phyloP scores from a whole-genome alignment of 2,797 vertebrate species.

The Cryptoblepharus egeriae region DNA sequence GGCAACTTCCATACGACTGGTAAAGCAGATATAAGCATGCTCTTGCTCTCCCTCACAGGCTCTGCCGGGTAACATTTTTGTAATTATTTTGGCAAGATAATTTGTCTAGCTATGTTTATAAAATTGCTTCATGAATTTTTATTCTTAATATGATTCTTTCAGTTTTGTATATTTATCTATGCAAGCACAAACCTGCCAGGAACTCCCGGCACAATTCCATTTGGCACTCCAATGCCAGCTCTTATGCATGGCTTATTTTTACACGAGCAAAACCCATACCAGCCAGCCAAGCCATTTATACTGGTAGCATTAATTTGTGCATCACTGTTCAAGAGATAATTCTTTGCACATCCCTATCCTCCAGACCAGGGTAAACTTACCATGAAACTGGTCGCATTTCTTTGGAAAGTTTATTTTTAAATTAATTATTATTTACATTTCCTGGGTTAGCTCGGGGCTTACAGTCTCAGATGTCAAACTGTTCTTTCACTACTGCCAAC shows the following conservation, averaged over 20 bases:
- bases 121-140: not conserved
- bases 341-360: not conserved
- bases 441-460: not conserved
- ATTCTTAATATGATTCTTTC: slow-evolving; percentile 12
- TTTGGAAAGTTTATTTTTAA: not conserved
- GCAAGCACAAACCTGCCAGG: slow-evolving; percentile 16
- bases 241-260: not conserved
- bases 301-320: not conserved
- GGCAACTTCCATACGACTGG: not conserved
- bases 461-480: slow-evolving; percentile 29
- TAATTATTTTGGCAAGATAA: slow-evolving; percentile 31
- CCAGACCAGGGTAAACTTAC: not conserved
- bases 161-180: slow-evolving; percentile 11
- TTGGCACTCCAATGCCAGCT: not conserved
- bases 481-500: slow-evolving; percentile 11
- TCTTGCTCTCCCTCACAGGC: not conserved
- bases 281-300: not conserved
- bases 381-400: not conserved
- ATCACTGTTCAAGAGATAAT: slow-evolving; percentile 1
- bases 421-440: slow-evolving; percentile 3
- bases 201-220: not conserved
- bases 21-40: not conserved
- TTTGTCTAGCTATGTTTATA: not conserved
- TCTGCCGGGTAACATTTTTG: not conserved
- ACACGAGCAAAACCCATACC: not conserved